Conservation (phyloP, 2,797 vertebrate genomes). For the Enteromius anoplus region DNA sequence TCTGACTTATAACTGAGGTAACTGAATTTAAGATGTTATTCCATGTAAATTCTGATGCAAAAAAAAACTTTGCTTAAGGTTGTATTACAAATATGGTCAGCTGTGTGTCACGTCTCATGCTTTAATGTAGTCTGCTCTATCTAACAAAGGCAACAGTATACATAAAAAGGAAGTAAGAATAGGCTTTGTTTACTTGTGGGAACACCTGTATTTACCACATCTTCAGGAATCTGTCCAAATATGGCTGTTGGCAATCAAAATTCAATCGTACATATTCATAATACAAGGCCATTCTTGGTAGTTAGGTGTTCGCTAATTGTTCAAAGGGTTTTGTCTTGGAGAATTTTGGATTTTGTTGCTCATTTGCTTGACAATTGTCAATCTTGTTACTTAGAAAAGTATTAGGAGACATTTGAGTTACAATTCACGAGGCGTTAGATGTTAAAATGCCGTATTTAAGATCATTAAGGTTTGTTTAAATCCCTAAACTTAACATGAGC, state of each 20-base stretch:
- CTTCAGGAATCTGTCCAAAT: slow-evolving; percentile 39
- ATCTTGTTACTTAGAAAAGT: not conserved
- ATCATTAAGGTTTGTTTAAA: not conserved
- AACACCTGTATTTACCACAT: not conserved
- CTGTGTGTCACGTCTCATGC: not conserved
- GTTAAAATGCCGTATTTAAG: not conserved
- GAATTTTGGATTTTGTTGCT: not conserved
- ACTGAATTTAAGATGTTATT: not conserved
- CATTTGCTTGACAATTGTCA: not conserved
- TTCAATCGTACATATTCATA: not conserved
- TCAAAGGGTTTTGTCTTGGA: not conserved
- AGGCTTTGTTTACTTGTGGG: slow-evolving; percentile 9
- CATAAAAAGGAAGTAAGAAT: slow-evolving; percentile 48
- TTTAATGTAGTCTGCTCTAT: not conserved
- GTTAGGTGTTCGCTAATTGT: not conserved
- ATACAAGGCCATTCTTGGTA: too few species aligned
- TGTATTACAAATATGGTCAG: not conserved
- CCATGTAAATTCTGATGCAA: not conserved
- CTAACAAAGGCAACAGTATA: not conserved
- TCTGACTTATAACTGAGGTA: not conserved
- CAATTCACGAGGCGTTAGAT: not conserved
- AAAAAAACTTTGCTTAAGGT: not conserved
- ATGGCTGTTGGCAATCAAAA: slow-evolving; percentile 1
- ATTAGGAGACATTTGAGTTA: not conserved
- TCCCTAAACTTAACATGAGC: not conserved